Base-by-base conservation (phyloP, 2,113 vertebrate genomes). In the Crotalus horridus region DNA sequence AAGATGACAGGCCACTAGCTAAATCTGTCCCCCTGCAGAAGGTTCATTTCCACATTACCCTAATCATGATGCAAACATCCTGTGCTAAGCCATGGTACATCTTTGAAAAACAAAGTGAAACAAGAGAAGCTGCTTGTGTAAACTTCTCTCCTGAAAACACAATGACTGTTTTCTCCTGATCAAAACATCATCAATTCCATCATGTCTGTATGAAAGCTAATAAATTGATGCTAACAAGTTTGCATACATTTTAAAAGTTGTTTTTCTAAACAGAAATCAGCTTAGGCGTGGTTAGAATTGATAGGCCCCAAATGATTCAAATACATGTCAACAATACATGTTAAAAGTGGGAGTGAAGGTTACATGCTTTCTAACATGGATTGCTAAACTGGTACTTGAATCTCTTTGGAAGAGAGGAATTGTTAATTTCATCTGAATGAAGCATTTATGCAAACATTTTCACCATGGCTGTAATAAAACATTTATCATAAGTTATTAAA, bases 371-470 rank as follows among this genome's bases (percentile, higher is more conserved):
- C 26, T 48, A 81, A 88, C 33, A 59, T 33, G 39, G 64, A 94
- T 95, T 96, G 94, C 93, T 94, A 96, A 97, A 98, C 93, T 96
- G 96, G 96, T 97, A 97, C 97, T 94, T 95, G 96, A 91, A 85
- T 90, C 94, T 94, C 53, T 91, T 90, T 33, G 15, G 48, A 74
- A 88, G 7, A 94, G 97, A 97, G 94, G 94, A 96, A 96, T 95
- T 93, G 91, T 90, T 95, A 95, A 97, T 95, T 97, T 96, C 96
- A 95, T 93, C 94, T 93, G 94, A 94, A 96, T 96, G 94, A 97
- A 97, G 97, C 69, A 96, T 97, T 97, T 93, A 96, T 92, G 89
- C 21, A 48, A 85, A 96, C 97, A 95, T 64, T 87, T 96, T 95
- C 91, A 88, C 95, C 94, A 94, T 93, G 1, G 94, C 89, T 81